Conservation (phyloP, 1,140 invertebrate genomes). For the Triops longicaudatus region DNA sequence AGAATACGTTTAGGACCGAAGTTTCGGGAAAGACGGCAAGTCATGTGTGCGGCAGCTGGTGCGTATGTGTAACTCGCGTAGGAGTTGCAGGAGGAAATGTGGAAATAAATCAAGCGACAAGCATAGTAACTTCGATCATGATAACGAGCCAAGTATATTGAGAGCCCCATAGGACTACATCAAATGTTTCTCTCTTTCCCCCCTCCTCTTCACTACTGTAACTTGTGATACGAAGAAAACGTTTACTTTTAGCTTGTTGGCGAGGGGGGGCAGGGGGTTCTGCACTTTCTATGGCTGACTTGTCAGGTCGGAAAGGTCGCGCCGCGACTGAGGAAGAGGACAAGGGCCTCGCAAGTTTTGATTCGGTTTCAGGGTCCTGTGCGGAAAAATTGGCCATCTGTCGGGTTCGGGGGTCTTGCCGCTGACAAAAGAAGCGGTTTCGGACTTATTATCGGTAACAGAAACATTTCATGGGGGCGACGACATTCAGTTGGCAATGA, state of each 20-base stretch:
- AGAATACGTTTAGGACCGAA: background rate
- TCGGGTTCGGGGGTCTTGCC: background rate
- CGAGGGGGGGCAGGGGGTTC: background rate
- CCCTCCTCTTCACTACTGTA: background rate
- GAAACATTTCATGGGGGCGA: conserved; percentile 9
- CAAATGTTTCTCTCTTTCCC: background rate
- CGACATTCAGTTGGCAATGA: background rate
- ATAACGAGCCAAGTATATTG: conserved; percentile 12
- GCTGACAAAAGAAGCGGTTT: conserved; percentile 14
- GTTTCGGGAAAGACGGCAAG: background rate
- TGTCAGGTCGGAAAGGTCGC: background rate
- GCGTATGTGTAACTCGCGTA: background rate
- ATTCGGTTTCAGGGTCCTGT: background rate
- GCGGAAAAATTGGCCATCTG: conserved; percentile 11
- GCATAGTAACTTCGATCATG: conserved; percentile 12
- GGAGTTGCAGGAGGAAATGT: background rate
- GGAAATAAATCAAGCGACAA: background rate
- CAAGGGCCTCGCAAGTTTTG: background rate
- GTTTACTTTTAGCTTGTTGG: background rate
- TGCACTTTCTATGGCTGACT: background rate
- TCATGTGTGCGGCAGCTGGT: conserved; percentile 1
- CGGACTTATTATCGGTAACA: conserved; percentile 12
- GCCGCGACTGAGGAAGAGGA: background rate
- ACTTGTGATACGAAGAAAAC: conserved; percentile 3
- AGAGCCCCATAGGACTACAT: conserved; percentile 10